A percentile compares a stretch with the other conserved stretches of the same genome.
Conservation (phyloP, 2,797 vertebrate species). For the Tamandua tetradactyla region DNA sequence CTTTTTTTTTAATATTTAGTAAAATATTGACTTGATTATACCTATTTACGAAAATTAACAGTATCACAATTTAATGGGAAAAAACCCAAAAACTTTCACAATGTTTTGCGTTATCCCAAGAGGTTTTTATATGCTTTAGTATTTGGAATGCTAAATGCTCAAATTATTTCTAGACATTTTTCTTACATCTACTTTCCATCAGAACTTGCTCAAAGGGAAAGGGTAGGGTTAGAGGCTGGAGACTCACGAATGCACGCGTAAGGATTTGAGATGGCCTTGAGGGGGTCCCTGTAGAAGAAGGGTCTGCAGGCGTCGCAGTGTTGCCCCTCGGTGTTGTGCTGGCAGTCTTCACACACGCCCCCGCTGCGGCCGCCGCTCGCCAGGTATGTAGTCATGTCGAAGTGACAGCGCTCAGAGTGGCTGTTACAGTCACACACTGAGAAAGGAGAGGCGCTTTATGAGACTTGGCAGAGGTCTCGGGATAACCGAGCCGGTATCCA, state of each 20-base stretch:
- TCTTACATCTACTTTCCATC: not conserved
- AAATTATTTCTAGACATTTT: slow-evolving; percentile 2
- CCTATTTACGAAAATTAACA: slow-evolving; percentile 39
- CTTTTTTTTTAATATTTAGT: not conserved
- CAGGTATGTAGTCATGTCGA: slow-evolving; percentile 84
- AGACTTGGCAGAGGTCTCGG: fast-evolving
- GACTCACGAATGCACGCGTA: slow-evolving; percentile 88
- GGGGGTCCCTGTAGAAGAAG: slow-evolving; percentile 88
- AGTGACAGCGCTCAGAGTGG: slow-evolving; percentile 91
- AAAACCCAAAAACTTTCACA: not conserved
- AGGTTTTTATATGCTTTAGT: slow-evolving; percentile 6
- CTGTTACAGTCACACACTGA: slow-evolving; percentile 91
- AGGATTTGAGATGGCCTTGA: slow-evolving; percentile 83
- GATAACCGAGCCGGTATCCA: fast-evolving
- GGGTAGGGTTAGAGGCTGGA: not conserved
- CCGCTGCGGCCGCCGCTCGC: slow-evolving; percentile 86
- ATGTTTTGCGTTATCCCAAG: slow-evolving; percentile 13
- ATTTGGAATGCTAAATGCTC: slow-evolving; percentile 10
- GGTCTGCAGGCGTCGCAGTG: slow-evolving; percentile 90
- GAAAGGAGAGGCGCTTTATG: not conserved
- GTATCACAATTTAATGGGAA: slow-evolving; percentile 13
- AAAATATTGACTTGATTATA: slow-evolving; percentile 31
- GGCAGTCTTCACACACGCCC: slow-evolving; percentile 91
- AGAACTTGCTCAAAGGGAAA: not conserved
- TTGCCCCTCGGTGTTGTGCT: slow-evolving; percentile 87